phyloP scores from a whole-genome alignment of 2,888 invertebrate genomes.

The Saturnia japonica region DNA sequence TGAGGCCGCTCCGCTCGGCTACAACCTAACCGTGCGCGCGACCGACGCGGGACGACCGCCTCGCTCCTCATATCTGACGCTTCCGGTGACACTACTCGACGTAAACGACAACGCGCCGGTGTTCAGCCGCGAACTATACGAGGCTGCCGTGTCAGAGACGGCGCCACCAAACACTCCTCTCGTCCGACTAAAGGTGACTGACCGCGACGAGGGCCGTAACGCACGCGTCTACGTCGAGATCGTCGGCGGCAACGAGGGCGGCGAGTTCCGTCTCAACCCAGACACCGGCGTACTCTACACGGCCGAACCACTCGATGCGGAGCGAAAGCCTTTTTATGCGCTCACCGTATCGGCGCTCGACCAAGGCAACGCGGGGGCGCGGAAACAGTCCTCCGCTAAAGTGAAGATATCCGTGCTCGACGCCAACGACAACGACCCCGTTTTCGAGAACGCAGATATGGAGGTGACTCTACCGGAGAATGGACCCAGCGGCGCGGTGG shows the following conservation, averaged over 20 bases:
- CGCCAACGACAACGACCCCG: conserved; percentile 96
- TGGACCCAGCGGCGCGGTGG: conserved; percentile 91
- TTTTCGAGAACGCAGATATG: conserved; percentile 88
- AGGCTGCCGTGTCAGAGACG: conserved; percentile 93
- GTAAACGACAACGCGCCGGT: conserved; percentile 93
- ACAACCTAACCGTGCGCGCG: conserved; percentile 93
- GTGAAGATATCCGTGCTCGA: conserved; percentile 94
- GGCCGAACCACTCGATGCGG: conserved; percentile 91
- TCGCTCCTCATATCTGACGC: conserved; percentile 88
- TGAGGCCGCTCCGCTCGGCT: conserved; percentile 90
- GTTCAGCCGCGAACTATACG: conserved; percentile 93
- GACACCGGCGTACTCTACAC: conserved; percentile 95
- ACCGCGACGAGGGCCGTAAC: conserved; percentile 91
- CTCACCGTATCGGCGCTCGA: conserved; percentile 95
- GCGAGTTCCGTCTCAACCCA: conserved; percentile 92
- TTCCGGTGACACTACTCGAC: conserved; percentile 91
- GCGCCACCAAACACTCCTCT: conserved; percentile 94
- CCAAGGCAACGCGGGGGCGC: conserved; percentile 90
- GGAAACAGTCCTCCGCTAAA: conserved; percentile 94
- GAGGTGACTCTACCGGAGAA: conserved; percentile 92
- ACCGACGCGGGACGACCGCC: conserved; percentile 91
- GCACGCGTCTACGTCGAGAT: conserved; percentile 93
- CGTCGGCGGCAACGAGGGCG: conserved; percentile 95
- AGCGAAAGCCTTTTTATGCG: conserved; percentile 91
- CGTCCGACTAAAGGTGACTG: conserved; percentile 92